Evolutionary conservation across 2,113 vertebrate species (phyloP).

Genomic region (Stomatorhinus ivindoensis): DNA sequence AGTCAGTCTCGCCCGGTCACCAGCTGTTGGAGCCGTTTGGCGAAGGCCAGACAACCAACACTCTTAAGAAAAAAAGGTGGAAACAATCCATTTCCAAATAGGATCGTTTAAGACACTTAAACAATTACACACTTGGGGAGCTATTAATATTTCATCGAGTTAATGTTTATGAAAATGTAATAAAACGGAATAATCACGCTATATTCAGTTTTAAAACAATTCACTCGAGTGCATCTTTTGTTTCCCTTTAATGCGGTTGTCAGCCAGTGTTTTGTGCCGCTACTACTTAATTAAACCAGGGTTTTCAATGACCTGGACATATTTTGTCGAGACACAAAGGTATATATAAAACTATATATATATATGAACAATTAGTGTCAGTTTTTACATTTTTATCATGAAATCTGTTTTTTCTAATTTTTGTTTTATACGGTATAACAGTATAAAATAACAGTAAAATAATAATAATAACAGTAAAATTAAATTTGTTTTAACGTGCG

Average conservation of each 20-base stretch:
- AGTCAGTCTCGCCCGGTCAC: constrained; percentile 52
- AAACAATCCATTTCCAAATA: constrained; percentile 49
- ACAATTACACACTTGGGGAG: constrained; percentile 47
- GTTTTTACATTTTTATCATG: background rate
- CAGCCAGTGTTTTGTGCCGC: background rate
- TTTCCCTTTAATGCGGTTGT: background rate
- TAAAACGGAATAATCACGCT: constrained; percentile 15
- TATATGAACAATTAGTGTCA: background rate
- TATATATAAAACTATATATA: background rate
- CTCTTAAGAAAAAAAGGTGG: constrained; percentile 37
- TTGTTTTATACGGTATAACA: background rate
- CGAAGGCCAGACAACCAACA: constrained; percentile 44
- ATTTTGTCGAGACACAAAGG: background rate
- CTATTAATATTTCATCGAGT: constrained; percentile 53
- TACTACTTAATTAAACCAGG: constrained; percentile 5
- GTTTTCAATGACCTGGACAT: background rate
- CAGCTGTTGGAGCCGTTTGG: constrained; percentile 63
- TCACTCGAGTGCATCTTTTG: background rate
- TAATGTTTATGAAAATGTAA: constrained; percentile 24
- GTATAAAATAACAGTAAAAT: background rate
- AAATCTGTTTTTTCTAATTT: background rate
- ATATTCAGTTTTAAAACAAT: constrained; percentile 1
- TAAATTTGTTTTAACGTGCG: background rate
- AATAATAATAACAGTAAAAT: background rate
- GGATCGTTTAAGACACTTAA: constrained; percentile 53